phyloP scores from a whole-genome alignment of 1,140 invertebrate genomes.

The Tetraneura akinire region DNA sequence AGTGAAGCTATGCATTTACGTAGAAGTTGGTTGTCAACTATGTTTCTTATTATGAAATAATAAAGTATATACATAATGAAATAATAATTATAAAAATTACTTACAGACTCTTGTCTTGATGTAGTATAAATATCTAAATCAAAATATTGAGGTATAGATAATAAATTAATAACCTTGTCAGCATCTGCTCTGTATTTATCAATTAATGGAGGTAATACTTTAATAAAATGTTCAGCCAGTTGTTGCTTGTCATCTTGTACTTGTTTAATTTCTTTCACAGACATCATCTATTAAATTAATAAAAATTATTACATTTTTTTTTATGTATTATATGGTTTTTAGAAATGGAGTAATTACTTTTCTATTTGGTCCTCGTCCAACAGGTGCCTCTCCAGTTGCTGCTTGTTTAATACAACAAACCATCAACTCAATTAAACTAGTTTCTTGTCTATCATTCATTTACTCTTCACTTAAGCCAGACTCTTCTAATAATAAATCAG shows the following conservation, averaged over 20 bases:
- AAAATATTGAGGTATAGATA: conserved; percentile 94
- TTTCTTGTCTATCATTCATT: conserved; percentile 87
- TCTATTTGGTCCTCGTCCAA: conserved; percentile 85
- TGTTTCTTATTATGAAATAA: too few relatives aligned
- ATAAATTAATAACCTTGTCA: conserved; percentile 93
- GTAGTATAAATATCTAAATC: conserved; percentile 95
- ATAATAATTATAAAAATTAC: too few relatives aligned
- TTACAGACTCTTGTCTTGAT: conserved; percentile 83
- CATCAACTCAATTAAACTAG: conserved; percentile 97
- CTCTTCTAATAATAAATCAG: conserved; percentile 92
- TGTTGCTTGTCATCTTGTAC: conserved; percentile 89
- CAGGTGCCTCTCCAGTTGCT: conserved; percentile 95
- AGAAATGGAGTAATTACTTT: conserved; percentile 64
- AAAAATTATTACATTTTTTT: conserved; percentile 24
- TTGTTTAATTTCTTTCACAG: conserved; percentile 76
- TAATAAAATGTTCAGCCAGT: conserved; percentile 96
- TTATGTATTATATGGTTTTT: background rate
- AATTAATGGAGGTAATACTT: conserved; percentile 82
- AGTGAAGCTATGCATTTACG: too few relatives aligned
- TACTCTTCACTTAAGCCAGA: conserved; percentile 87
- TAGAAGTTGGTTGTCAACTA: too few relatives aligned
- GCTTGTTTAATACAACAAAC: conserved; percentile 96
- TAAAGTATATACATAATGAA: too few relatives aligned
- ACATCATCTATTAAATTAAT: conserved; percentile 59
- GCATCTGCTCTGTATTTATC: conserved; percentile 95